Evolutionary conservation across 1,140 invertebrate genomes (phyloP), one percentile per base, ranked within the genome.

Genomic region (Drosophila watanabei): DNA sequence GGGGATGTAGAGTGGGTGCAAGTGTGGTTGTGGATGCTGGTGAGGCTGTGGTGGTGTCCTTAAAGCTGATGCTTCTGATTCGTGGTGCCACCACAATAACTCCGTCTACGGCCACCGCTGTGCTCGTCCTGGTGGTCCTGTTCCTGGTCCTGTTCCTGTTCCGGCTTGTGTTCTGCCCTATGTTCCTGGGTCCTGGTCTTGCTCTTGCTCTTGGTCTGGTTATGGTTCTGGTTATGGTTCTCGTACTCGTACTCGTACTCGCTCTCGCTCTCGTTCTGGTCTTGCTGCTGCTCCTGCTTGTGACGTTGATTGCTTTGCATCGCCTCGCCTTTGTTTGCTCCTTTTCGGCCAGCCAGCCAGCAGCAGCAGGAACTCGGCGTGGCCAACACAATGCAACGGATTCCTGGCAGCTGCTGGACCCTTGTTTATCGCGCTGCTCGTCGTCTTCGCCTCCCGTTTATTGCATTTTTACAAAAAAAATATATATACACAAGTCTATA

Each of bases 231-330:
- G 13, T 75, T 14, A 30, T 79, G 59, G 35, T 82, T 14, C 33
- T 49, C 20, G 3, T 61, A 5, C 56, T 70, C 3, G 24, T 82
- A 5, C 33, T 49, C 20, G 3, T 61, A 7, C 56, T 70, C 46
- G 9, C 64, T n/a, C 33, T 49, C 20, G 3, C 51, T 5, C 56
- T 70, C 46, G 9, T 72, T n/a, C 37, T 80, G 60, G 37, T 83
- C 49, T 62, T 58, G 69, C 62, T 80, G 69, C 69, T 79, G 68
- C 78, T 80, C 45, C 69, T 80, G 77, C 61, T 79, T 78, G 81
- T 88, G 85, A 85, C 81, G 85, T 81, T 88, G 85, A 89, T 88
- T 88, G 81, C 85, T 89, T 88, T 71, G 85, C 85, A 88, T 88
- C 80, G 82, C 85, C 86, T 76, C 62, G 82, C 64, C 69, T 82